Percentiles rank a stretch among this genome's conserved stretches.
phyloP scores from a whole-genome alignment of 2,113 vertebrate species.

The Epinephelus lanceolatus region DNA sequence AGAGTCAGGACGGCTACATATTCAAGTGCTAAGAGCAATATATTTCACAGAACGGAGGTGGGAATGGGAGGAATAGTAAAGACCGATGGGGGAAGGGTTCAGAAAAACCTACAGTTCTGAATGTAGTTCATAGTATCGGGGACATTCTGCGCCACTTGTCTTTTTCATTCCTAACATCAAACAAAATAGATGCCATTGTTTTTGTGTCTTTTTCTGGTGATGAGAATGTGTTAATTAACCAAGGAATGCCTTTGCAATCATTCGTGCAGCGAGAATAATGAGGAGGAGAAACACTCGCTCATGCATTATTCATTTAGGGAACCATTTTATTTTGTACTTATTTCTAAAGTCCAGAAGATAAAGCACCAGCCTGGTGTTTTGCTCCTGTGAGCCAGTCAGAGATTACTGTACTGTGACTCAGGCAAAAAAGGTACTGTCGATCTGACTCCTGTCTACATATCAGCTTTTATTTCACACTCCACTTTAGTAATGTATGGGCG shows the following conservation, averaged over 20 bases:
- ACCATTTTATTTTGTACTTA: conserved; percentile 46
- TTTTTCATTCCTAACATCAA: conserved; percentile 41
- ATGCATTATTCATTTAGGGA: conserved; percentile 65
- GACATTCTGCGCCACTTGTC: conserved; percentile 16
- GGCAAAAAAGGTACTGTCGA: not conserved
- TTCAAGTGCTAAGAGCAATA: conserved; percentile 66
- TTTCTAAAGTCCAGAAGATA: conserved; percentile 29
- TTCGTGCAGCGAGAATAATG: conserved; percentile 54
- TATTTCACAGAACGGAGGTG: conserved; percentile 37
- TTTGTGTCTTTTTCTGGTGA: conserved; percentile 31
- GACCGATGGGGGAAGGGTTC: conserved; percentile 9
- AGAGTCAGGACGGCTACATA: conserved; percentile 57
- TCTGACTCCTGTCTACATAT: conserved; percentile 23
- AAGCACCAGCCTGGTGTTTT: conserved; percentile 2
- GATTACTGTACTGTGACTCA: conserved; percentile 28
- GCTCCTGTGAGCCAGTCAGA: not conserved
- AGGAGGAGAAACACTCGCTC: conserved; percentile 42
- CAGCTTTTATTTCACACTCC: conserved; percentile 53
- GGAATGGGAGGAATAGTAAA: conserved; percentile 34
- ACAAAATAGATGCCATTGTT: conserved; percentile 46
- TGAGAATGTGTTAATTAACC: conserved; percentile 64
- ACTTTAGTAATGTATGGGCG: conserved; percentile 44
- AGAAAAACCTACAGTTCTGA: conserved; percentile 29
- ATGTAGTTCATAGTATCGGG: not conserved
- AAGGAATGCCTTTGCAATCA: conserved; percentile 45